phyloP scores from a whole-genome alignment of 2,888 invertebrate genomes.

The Fragum fragum region DNA sequence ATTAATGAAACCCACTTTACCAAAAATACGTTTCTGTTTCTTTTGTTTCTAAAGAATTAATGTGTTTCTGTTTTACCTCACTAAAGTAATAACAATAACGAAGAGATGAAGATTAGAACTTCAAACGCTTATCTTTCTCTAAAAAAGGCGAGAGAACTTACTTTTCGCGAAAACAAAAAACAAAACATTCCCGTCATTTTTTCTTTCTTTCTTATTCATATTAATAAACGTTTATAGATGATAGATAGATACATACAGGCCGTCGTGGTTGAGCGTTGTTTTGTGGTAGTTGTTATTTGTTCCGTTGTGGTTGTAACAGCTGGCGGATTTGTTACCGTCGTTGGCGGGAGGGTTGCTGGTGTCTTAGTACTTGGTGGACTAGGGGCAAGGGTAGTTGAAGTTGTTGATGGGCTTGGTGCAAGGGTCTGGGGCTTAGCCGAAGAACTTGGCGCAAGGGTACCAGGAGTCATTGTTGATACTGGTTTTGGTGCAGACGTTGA shows the following conservation, averaged over 20 bases:
- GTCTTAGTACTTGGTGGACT: background rate
- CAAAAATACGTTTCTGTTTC: too few species aligned
- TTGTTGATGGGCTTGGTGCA: background rate
- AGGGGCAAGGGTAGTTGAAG: background rate
- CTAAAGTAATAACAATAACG: too few species aligned
- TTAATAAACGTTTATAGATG: too few species aligned
- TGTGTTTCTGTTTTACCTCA: too few species aligned
- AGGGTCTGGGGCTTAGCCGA: background rate
- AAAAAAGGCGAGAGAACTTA: too few species aligned
- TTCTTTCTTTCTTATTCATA: too few species aligned
- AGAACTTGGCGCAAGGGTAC: background rate
- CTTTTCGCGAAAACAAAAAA: too few species aligned
- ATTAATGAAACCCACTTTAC: too few species aligned
- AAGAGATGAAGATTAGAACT: too few species aligned
- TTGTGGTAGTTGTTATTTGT: slow-evolving; percentile 25
- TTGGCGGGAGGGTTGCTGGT: background rate
- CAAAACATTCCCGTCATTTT: too few species aligned
- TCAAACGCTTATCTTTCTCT: too few species aligned
- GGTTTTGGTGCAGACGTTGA: background rate
- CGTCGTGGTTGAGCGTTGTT: slow-evolving; percentile 45
- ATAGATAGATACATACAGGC: slow-evolving; percentile 43
- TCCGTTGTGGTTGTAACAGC: slow-evolving; percentile 15
- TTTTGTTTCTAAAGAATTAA: too few species aligned
- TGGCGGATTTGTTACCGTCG: background rate
- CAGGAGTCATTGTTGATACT: background rate